Evolutionary conservation across 2,113 vertebrate genomes (phyloP).

Genomic region (Pampusana beccarii): DNA sequence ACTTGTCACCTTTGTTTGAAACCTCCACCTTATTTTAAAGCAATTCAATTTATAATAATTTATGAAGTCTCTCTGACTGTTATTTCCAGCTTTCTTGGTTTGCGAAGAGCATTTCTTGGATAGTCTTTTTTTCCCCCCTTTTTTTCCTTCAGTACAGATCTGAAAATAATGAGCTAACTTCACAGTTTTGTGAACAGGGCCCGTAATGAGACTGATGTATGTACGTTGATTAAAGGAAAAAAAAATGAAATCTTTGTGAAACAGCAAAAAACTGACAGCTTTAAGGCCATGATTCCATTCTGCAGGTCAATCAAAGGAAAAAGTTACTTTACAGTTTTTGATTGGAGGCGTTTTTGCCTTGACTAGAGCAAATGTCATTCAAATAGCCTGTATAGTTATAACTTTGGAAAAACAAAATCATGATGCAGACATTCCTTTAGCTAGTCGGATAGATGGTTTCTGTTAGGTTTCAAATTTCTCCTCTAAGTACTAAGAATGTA

Average conservation of each 20-base stretch:
- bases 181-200: neutral
- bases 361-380: neutral
- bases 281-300: neutral
- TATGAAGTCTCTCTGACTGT: neutral
- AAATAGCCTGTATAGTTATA: neutral
- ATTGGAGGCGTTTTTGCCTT: neutral
- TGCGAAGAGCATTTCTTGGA: slow-evolving; percentile 13
- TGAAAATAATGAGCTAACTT: slow-evolving; percentile 21
- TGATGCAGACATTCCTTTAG: neutral
- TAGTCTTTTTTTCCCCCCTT: rapidly evolving
- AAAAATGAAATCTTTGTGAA: neutral
- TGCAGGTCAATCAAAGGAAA: neutral
- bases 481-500: neutral
- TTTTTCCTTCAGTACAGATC: neutral
- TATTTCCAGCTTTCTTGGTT: neutral
- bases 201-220: neutral
- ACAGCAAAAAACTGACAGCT: neutral
- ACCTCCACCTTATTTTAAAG: neutral
- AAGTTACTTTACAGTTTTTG: neutral
- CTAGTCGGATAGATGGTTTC: neutral
- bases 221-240: neutral
- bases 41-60: neutral
- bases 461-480: neutral
- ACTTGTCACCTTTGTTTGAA: neutral
- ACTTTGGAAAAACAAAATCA: neutral